Evolutionary conservation across 2,797 vertebrate species (phyloP).

Genomic region (Hemibagrus guttatus): DNA sequence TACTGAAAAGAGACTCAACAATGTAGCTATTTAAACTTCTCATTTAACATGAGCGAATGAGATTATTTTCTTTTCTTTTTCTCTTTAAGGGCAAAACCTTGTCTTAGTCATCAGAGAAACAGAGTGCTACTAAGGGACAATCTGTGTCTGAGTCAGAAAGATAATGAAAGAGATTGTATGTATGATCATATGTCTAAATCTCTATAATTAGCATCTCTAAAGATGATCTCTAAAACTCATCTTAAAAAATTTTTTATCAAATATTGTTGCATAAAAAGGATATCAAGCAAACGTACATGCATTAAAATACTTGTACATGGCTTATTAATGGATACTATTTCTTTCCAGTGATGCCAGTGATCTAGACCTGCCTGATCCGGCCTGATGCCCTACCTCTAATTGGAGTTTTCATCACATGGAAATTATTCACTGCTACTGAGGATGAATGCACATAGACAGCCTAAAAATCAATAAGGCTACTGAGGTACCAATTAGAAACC

Average conservation of each 20-base stretch:
- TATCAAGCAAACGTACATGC: neutral
- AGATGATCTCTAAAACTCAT: too few species aligned
- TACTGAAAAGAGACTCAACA: neutral
- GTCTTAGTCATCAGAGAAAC: neutral
- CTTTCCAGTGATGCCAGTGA: neutral
- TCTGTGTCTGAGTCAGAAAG: neutral
- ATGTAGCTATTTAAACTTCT: slow-evolving; percentile 1
- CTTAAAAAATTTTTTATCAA: too few species aligned
- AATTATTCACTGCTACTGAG: too few species aligned
- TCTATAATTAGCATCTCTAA: neutral
- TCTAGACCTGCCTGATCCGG: too few species aligned
- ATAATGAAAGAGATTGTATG: neutral
- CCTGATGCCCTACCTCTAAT: too few species aligned
- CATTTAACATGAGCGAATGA: neutral
- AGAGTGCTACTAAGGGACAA: neutral
- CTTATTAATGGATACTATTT: too few species aligned
- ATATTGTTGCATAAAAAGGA: neutral
- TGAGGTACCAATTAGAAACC: too few species aligned
- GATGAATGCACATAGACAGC: too few species aligned
- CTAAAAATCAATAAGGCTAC: too few species aligned
- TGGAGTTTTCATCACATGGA: too few species aligned
- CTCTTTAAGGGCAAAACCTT: neutral
- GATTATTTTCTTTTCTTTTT: neutral
- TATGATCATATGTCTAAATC: neutral
- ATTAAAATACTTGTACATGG: neutral